Conservation (phyloP, 2,797 vertebrate genomes). For the Alfaro cultratus region DNA sequence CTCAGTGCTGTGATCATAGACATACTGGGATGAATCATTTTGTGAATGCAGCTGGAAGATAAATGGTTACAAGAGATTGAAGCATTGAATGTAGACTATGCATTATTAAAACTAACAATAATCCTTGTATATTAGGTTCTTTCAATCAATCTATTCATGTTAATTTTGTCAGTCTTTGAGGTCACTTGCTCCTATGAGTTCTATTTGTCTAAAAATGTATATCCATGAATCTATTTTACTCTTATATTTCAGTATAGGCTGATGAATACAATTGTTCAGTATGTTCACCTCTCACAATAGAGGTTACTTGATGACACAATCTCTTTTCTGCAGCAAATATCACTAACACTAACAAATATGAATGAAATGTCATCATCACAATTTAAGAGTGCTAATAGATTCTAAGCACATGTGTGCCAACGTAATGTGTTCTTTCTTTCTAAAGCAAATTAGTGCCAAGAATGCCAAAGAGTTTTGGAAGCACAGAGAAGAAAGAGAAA, state of each 20-base stretch:
- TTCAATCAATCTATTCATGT: constrained; percentile 6
- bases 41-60: constrained; percentile 36
- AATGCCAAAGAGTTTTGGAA: neutral
- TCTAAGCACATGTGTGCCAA: neutral
- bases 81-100: constrained; percentile 5
- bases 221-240: neutral
- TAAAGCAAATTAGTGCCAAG: neutral
- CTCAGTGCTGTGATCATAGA: constrained; percentile 63
- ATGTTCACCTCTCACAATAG: neutral
- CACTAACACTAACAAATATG: neutral
- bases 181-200: neutral
- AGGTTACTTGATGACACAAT: neutral
- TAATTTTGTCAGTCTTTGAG: constrained; percentile 8
- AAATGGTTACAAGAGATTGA: constrained; percentile 45
- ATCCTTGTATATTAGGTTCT: neutral
- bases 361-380: neutral
- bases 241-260: neutral
- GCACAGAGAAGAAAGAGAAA: neutral
- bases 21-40: constrained; percentile 64
- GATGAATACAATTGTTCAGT: neutral
- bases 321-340: neutral
- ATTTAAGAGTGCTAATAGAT: neutral
- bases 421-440: neutral
- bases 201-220: neutral
- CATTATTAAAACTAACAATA: neutral